Conservation (phyloP, 64 coral and sea anemone species). For the Actinia equina region DNA sequence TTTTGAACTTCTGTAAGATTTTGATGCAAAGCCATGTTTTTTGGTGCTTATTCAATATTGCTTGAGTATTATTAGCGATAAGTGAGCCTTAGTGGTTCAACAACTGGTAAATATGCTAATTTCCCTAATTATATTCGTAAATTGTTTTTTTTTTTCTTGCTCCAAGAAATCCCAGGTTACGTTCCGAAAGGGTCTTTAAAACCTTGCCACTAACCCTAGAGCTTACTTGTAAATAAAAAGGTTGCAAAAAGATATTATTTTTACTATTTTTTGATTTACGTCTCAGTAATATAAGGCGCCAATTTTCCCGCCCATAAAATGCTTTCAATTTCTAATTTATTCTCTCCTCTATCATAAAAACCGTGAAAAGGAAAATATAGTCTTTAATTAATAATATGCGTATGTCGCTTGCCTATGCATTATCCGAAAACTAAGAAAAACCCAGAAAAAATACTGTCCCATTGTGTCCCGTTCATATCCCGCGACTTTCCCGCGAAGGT, state of each 20-base stretch:
- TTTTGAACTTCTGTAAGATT: neutral
- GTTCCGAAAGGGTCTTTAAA: neutral
- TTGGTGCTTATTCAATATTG: neutral
- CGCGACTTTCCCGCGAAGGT: no score
- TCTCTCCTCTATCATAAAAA: no score
- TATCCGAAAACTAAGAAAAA: no score
- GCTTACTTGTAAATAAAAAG: neutral
- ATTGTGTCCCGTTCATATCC: no score
- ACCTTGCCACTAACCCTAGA: no score
- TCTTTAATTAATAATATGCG: no score
- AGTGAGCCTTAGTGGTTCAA: neutral
- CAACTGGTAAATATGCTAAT: neutral
- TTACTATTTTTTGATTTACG: neutral
- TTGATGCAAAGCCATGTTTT: neutral
- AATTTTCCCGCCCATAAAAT: neutral
- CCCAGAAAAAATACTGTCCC: no score
- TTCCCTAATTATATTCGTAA: neutral
- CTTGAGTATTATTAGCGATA: no score
- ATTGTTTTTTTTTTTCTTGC: neutral
- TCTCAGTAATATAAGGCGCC: neutral
- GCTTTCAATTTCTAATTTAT: no score
- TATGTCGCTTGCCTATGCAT: no score
- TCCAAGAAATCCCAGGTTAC: neutral
- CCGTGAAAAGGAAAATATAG: no score
- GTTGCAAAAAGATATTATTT: neutral